Evolutionary conservation across 2,113 vertebrate species (phyloP).

Genomic region (Arvicanthis niloticus): DNA sequence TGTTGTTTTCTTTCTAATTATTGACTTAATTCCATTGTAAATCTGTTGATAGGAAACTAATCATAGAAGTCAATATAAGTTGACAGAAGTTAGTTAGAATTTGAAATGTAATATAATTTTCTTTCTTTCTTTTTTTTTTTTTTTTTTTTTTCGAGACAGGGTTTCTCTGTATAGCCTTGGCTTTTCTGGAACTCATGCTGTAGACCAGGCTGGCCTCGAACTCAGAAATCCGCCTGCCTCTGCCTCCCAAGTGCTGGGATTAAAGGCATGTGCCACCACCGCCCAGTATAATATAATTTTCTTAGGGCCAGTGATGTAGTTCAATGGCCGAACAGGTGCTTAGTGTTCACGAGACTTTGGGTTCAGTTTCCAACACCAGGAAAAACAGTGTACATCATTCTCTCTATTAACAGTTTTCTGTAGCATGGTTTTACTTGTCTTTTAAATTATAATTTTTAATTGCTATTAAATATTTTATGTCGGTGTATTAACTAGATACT

Average conservation of each 20-base stretch:
- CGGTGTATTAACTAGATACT: not conserved
- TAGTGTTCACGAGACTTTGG: not conserved
- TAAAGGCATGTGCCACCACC: too few relatives aligned
- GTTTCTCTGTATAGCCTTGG: too few relatives aligned
- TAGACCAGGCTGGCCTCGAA: too few relatives aligned
- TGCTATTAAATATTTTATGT: slow-evolving; percentile 34
- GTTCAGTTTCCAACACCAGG: not conserved
- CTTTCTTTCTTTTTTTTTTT: too few relatives aligned
- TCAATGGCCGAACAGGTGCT: not conserved
- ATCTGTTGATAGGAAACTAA: slow-evolving; percentile 32
- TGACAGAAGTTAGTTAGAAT: slow-evolving; percentile 23
- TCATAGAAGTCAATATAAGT: slow-evolving; percentile 18
- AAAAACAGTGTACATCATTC: not conserved
- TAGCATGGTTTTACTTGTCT: not conserved
- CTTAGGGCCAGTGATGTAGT: not conserved
- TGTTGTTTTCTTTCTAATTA: not conserved
- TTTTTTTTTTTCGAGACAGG: too few relatives aligned
- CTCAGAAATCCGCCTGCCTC: too few relatives aligned
- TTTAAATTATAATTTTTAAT: slow-evolving; percentile 40
- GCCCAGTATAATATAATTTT: slow-evolving; percentile 27
- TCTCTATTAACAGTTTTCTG: slow-evolving; percentile 37
- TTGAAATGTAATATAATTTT: too few relatives aligned
- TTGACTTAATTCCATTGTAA: not conserved
- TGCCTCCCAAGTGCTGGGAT: too few relatives aligned
- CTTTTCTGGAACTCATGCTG: too few relatives aligned